Evolutionary conservation across 2,888 invertebrate genomes (phyloP).

Genomic region (Xanthorhoe spadicearia): DNA sequence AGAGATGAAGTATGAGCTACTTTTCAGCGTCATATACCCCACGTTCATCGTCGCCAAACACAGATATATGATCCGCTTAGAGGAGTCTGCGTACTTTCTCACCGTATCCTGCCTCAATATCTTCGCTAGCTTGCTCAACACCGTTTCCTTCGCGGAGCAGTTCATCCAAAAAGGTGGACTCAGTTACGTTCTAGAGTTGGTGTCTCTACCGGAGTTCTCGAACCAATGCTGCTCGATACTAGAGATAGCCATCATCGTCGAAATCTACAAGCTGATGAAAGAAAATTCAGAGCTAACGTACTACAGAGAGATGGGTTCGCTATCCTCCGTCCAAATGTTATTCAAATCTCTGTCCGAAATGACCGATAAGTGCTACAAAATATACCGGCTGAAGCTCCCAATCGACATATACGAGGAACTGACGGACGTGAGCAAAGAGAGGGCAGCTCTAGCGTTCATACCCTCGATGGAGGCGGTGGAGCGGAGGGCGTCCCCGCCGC

Average conservation of each 20-base stretch:
- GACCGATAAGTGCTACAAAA: constrained; percentile 69
- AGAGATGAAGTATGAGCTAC: constrained; percentile 83
- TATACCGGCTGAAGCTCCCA: constrained; percentile 67
- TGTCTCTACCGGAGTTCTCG: constrained; percentile 82
- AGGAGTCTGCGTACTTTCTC: constrained; percentile 83
- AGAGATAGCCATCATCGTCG: constrained; percentile 85
- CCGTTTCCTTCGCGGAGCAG: constrained; percentile 83
- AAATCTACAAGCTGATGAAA: constrained; percentile 80
- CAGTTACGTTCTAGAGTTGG: constrained; percentile 81
- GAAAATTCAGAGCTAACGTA: constrained; percentile 63
- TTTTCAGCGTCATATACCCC: constrained; percentile 86
- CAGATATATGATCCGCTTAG: constrained; percentile 73
- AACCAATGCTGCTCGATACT: constrained; percentile 85
- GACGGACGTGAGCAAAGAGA: constrained; percentile 62
- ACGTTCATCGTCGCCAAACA: constrained; percentile 84
- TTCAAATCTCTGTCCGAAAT: constrained; percentile 70
- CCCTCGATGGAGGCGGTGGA: constrained; percentile 38
- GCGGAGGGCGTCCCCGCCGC: constrained; percentile 51
- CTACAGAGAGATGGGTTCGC: constrained; percentile 67
- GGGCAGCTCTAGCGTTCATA: constrained; percentile 53
- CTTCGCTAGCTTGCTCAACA: constrained; percentile 84
- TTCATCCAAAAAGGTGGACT: constrained; percentile 85
- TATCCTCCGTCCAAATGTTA: constrained; percentile 75
- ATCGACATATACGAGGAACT: constrained; percentile 63
- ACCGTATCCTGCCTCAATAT: constrained; percentile 86